These are phyloP conservation scores for Ridgeia piscesae DNA, from an alignment of 1,140 invertebrate genomes.

Conservation along the genomic window DNA sequence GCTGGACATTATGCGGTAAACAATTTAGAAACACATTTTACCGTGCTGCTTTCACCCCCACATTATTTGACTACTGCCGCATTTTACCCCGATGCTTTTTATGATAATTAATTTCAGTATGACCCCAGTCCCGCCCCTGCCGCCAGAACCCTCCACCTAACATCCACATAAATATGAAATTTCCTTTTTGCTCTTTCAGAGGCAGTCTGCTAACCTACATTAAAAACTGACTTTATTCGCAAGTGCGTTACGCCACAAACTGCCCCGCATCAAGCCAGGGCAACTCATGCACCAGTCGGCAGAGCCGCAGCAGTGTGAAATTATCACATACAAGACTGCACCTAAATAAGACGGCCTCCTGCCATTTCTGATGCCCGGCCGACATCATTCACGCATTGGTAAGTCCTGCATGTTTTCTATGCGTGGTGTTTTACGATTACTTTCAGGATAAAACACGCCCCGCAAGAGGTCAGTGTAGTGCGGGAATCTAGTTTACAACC, in stretches of 20 bases:
- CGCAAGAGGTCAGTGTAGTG: neutral
- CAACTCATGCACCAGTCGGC: neutral
- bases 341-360: neutral
- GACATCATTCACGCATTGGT: neutral
- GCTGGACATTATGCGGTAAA: no score
- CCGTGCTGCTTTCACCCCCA: no score
- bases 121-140: no score
- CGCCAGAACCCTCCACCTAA: no score
- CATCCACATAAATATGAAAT: neutral
- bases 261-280: neutral
- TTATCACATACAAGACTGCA: slow-evolving; percentile 1
- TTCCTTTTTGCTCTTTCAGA: neutral
- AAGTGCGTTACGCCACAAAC: neutral
- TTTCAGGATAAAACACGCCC: neutral
- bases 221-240: neutral
- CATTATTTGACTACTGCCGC: no score
- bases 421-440: neutral
- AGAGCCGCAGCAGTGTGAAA: neutral
- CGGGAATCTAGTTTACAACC: neutral
- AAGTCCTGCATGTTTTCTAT: neutral
- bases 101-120: no score
- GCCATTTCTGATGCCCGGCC: neutral
- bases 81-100: no score
- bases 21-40: no score
- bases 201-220: neutral